Conservation (phyloP, 2,113 vertebrate species). For the Clupea harengus region DNA sequence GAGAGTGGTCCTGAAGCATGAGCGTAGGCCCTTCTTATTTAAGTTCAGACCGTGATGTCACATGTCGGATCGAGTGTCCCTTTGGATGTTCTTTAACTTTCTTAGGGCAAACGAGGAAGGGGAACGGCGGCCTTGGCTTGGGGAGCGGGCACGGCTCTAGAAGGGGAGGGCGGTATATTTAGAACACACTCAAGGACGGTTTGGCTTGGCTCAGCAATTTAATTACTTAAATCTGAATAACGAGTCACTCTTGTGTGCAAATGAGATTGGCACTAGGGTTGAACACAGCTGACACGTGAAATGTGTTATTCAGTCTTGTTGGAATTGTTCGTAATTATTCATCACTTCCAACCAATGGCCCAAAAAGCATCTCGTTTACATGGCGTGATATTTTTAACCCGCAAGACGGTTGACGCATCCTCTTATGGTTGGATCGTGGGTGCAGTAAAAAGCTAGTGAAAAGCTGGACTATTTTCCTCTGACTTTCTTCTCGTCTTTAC, state of each 20-base stretch:
- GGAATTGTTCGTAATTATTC: background rate
- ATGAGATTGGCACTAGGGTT: background rate
- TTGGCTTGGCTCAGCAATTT: conserved; percentile 62
- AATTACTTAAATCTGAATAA: background rate
- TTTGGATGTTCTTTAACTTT: conserved; percentile 86
- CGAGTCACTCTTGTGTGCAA: background rate
- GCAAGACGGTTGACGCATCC: conserved; percentile 47
- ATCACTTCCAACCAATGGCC: background rate
- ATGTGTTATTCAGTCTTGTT: background rate
- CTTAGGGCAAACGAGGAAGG: conserved; percentile 91
- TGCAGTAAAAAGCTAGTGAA: conserved; percentile 38
- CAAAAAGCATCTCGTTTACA: conserved; percentile 43
- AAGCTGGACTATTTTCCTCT: background rate
- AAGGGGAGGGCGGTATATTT: conserved; percentile 82
- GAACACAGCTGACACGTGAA: background rate
- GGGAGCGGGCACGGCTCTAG: conserved; percentile 66
- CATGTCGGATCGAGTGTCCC: conserved; percentile 77
- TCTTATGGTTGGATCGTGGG: conserved; percentile 63
- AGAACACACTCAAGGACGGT: conserved; percentile 63
- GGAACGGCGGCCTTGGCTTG: conserved; percentile 64
- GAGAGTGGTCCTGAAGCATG: conserved; percentile 81
- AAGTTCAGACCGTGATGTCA: conserved; percentile 76
- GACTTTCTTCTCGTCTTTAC: background rate
- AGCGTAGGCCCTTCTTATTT: conserved; percentile 83
- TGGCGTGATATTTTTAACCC: conserved; percentile 69